These are phyloP conservation scores for Saxidomus purpurata DNA, from an alignment of 1,140 invertebrate genomes.

Conservation along the genomic window DNA sequence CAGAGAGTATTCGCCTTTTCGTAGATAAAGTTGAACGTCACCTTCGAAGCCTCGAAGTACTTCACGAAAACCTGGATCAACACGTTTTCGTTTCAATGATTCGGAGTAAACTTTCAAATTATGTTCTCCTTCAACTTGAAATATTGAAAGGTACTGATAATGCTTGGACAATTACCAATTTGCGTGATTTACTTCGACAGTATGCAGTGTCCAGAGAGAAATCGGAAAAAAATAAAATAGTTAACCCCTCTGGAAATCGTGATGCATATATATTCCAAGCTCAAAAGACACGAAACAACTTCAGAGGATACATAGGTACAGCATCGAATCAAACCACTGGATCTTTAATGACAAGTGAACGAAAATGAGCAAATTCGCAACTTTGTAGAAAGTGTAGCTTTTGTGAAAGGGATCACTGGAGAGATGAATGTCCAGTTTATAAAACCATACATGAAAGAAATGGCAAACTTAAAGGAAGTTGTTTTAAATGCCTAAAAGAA, in stretches of 20 bases:
- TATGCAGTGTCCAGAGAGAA: slow-evolving; percentile 24
- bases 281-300: not conserved
- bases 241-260: not conserved
- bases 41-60: slow-evolving; percentile 15
- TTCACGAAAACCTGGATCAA: slow-evolving; percentile 33
- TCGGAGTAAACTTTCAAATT: slow-evolving; percentile 23
- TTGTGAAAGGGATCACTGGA: not conserved
- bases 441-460: not conserved
- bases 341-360: not conserved
- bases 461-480: not conserved
- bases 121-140: slow-evolving; percentile 24
- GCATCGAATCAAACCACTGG: not conserved
- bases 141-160: slow-evolving; percentile 1
- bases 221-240: not conserved
- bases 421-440: not conserved
- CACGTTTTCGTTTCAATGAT: slow-evolving; percentile 41
- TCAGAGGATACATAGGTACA: not conserved
- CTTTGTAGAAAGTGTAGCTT: not conserved
- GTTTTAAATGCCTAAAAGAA: slow-evolving; percentile 1
- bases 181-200: not conserved
- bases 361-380: not conserved
- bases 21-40: slow-evolving; percentile 16
- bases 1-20: slow-evolving; percentile 7
- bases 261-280: not conserved
- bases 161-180: not conserved